phyloP scores from a whole-genome alignment of 2,113 vertebrate genomes.

The Microcebus griseorufus region DNA sequence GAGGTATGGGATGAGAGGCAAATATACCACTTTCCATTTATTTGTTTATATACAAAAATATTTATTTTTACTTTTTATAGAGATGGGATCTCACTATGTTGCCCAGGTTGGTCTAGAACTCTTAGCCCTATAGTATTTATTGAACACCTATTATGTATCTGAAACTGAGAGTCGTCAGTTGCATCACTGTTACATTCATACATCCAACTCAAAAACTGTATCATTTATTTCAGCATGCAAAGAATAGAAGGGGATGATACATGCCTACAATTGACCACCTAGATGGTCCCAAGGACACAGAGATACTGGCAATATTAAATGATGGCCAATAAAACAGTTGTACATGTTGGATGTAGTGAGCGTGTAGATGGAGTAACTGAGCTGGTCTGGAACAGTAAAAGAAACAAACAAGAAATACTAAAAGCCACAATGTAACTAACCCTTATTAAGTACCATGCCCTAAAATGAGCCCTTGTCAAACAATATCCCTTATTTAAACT shows the following conservation, averaged over 20 bases:
- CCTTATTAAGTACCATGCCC: not conserved
- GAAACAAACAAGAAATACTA: not conserved
- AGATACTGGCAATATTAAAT: not conserved
- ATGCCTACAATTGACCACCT: not conserved
- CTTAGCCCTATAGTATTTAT: not conserved
- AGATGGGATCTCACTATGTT: not conserved
- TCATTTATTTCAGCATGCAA: not conserved
- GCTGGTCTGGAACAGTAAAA: not conserved
- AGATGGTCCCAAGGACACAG: not conserved
- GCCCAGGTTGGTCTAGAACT: too few relatives aligned
- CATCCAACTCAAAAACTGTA: not conserved
- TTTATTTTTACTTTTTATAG: not conserved
- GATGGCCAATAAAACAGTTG: not conserved
- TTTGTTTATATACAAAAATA: not conserved
- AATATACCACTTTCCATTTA: not conserved
- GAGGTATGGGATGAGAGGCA: not conserved
- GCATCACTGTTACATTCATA: not conserved
- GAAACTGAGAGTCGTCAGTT: not conserved
- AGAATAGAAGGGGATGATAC: not conserved
- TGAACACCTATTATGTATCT: not conserved
- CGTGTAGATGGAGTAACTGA: not conserved
- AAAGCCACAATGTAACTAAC: not conserved
- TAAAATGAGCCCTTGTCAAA: not conserved
- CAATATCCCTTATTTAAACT: not conserved
- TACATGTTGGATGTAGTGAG: not conserved